Percentiles rank a stretch among this genome's conserved stretches.
These are phyloP conservation scores for Rhagoletis pomonella DNA, from an alignment of 1,140 invertebrate species.

Conservation along the genomic window DNA sequence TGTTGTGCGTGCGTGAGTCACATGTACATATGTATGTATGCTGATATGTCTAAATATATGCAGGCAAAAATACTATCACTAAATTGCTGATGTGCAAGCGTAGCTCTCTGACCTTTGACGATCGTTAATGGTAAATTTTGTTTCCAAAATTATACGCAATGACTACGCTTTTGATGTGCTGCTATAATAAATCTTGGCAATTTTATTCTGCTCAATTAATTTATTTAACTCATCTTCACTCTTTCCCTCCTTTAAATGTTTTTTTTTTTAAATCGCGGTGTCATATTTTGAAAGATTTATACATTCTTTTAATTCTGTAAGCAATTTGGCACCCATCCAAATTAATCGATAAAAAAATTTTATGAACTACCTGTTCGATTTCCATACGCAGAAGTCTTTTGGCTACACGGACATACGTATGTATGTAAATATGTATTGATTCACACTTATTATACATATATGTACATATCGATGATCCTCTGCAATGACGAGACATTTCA, in stretches of 20 bases:
- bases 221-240: neutral
- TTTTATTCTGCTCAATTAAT: constrained; percentile 7
- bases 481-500: no score
- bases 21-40: neutral
- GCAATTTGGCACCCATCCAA: neutral
- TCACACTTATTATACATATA: no score
- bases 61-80: neutral
- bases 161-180: neutral
- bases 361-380: neutral
- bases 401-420: neutral
- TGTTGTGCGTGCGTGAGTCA: constrained; percentile 1
- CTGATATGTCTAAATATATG: neutral
- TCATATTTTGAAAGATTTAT: constrained; percentile 27
- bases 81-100: neutral
- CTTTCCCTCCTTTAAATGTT: neutral
- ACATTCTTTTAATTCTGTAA: neutral
- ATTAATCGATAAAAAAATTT: neutral
- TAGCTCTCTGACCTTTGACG: constrained; percentile 9
- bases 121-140: neutral
- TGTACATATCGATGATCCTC: no score
- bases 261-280: neutral
- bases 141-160: neutral
- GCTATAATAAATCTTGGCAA: neutral
- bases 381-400: neutral
- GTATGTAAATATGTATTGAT: neutral